Evolutionary conservation across 2,113 vertebrate species (phyloP).

Genomic region (Ardeotis arabs): DNA sequence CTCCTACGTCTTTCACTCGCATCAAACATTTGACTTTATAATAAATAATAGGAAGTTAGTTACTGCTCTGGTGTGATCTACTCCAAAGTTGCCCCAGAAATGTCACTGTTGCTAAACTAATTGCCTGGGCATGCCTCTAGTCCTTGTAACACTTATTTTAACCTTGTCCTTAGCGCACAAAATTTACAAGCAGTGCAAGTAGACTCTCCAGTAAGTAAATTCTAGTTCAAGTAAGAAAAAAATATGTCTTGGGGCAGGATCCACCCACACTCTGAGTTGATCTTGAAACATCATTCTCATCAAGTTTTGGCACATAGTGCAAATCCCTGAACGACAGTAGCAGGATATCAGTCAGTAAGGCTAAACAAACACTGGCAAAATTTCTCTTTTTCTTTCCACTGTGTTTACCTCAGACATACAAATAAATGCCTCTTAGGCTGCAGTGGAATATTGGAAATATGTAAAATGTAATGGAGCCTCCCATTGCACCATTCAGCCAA

Average conservation of each 20-base stretch:
- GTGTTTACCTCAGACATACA: not conserved
- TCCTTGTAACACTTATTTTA: not conserved
- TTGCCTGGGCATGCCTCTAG: not conserved
- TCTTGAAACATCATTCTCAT: conserved; percentile 23
- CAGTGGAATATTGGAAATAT: not conserved
- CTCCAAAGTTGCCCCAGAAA: not conserved
- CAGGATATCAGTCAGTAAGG: conserved; percentile 38
- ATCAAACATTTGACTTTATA: not conserved
- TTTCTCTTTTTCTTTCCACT: not conserved
- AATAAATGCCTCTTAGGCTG: not conserved
- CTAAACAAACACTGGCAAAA: conserved; percentile 47
- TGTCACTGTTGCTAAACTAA: not conserved
- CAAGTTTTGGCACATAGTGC: not conserved
- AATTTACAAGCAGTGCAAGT: not conserved
- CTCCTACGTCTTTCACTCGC: not conserved
- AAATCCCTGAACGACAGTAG: conserved; percentile 17
- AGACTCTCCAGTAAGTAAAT: not conserved
- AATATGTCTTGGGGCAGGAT: not conserved
- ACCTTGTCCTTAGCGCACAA: not conserved
- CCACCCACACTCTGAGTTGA: not conserved
- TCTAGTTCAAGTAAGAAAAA: not conserved
- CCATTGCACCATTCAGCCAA: not conserved
- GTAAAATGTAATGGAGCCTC: not conserved
- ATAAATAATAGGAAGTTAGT: not conserved
- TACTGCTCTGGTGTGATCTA: not conserved